Evolutionary conservation across 2,888 invertebrate genomes (phyloP).

Genomic region (Lasioglossum malachurum): DNA sequence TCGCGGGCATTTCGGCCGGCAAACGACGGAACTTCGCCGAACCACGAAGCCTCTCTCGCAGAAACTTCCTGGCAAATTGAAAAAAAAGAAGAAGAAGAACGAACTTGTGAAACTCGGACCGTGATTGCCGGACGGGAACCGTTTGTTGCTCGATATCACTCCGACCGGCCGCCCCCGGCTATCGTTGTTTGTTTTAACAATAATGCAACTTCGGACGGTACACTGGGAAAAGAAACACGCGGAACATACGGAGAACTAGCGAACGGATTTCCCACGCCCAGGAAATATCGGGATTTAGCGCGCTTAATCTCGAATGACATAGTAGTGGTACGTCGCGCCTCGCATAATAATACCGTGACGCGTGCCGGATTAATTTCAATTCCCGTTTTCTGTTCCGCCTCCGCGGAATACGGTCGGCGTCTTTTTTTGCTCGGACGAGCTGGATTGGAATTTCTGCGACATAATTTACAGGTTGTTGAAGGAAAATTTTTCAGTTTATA

Average conservation of each 20-base stretch:
- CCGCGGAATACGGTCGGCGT: too few species aligned
- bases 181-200: slow-evolving; percentile 23
- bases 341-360: slow-evolving; percentile 1
- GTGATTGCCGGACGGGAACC: slow-evolving; percentile 22
- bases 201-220: neutral
- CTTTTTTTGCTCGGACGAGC: too few species aligned
- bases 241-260: neutral
- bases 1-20: slow-evolving; percentile 25
- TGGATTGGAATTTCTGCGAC: too few species aligned
- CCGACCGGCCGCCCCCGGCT: neutral
- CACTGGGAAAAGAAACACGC: neutral
- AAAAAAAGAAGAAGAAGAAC: slow-evolving; percentile 1
- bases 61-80: slow-evolving; percentile 15
- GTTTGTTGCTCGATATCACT: slow-evolving; percentile 6
- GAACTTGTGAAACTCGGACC: neutral
- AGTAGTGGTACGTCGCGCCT: neutral
- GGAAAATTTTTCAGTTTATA: too few species aligned
- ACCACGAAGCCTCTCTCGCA: neutral
- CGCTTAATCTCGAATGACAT: neutral
- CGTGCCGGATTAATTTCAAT: slow-evolving; percentile 6
- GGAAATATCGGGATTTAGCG: neutral
- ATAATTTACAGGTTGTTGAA: too few species aligned
- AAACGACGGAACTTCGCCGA: slow-evolving; percentile 33
- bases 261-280: neutral
- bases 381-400: neutral